Evolutionary conservation across 1,140 invertebrate species (phyloP), one percentile per base, ranked within the genome.

Genomic region (Conopomorpha cramerella): DNA sequence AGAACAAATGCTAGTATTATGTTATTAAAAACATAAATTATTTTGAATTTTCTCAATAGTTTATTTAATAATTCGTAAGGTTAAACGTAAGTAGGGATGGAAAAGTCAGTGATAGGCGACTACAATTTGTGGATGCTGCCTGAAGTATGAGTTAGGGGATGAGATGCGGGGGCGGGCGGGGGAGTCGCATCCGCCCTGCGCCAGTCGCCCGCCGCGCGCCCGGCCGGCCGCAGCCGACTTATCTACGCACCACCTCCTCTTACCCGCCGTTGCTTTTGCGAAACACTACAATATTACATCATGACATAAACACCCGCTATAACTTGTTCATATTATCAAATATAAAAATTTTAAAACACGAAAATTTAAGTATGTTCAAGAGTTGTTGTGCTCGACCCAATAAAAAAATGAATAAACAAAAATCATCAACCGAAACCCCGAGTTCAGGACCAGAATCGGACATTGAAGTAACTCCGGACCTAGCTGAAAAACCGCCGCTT

Each of bases 341-440:
- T 11, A 30, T 7, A 30, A 30, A 30, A 14, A 11, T 30, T 7
- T 30, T 4, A 4, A 11, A 7, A 30, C 3, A 30, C 13, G 41
- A 38, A 15, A 42, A 45, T 51, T 42, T 59, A 67, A 72, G 60
- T 73, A 78, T 79, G 76, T 79, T 79, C 39, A 79, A 79, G 66
- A 77, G 67, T 74, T 79, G 76, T 48, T 79, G 76, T 62, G 68
- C 71, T 29, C 63, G 73, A 48, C 63, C 74, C 13, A 68, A 48
- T 47, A 79, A 79, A 51, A 79, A 72, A 65, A 45, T 76, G 31
- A 58, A 45, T 41, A 76, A 78, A 54, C 73, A 54, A 31, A 76
- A 73, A 53, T 64, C 64, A 3, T 64, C 68, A 48, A 35, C 63
- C 28, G 59, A 65, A 43, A 64, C 62, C 23, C 62, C 65, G 52